Base-by-base conservation (phyloP, 2,113 vertebrate genomes). In the Thymallus thymallus region DNA sequence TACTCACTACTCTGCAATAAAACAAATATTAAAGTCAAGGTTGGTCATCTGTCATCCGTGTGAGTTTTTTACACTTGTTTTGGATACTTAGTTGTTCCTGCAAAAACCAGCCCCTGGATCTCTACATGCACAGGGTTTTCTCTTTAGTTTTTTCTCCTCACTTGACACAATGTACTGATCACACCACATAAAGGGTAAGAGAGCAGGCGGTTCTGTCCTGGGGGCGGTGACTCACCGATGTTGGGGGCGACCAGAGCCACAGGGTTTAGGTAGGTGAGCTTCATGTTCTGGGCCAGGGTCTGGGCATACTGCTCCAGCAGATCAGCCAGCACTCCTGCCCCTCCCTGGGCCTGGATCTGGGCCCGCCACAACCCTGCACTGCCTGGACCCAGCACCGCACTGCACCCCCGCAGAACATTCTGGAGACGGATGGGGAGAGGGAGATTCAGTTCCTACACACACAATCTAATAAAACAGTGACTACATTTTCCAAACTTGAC, bases 231-330 rank as follows among this genome's bases (percentile, higher is more conserved):
- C 95, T 93, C 87, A 99, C 98, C 95, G 74, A 99, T 96, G 78
- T 99, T 99, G 69, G 98, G 97, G 18, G 97, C 94, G 75, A 98
- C 85, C n/a, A 99, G 91, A 0, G 96, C 97, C 2, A 99, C 92
- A 0, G 98, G 98, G 80, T 98, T 99, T 90, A 99, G 95, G 90
- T 99, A 99, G 75, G 97, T 99, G 86, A 97, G 95, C 73, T 97
- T 98, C 96, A 98, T 99, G 88, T 99, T 98, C 88, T 92, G 95
- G 74, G 97, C 97, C 26, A 99, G 89, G 0, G 93, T 97, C 86
- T 94, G 94, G 0, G 95, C 87, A 22, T 99, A 99, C 83, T 96
- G 94, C 61, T 93, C 93, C 88, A 98, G 92, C 67, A 95, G 94
- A 68, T 92, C 94, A 58, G 95, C 94, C 83, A 99, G 90, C 26